Evolutionary conservation across 2,113 vertebrate genomes (phyloP).

Genomic region (Nipponia nippon): DNA sequence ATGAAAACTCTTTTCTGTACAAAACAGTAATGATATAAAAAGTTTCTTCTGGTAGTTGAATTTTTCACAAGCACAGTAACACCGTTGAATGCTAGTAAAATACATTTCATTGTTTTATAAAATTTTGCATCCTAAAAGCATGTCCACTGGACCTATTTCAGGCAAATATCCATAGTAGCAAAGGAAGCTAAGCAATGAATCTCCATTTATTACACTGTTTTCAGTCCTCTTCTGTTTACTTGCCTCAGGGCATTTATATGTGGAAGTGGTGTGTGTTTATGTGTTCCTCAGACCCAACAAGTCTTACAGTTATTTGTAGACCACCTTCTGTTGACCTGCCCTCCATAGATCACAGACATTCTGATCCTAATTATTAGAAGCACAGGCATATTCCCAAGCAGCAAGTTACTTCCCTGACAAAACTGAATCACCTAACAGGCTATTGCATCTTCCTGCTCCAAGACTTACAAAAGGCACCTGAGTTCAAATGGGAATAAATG

Average conservation of each 20-base stretch:
- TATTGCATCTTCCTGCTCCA: not conserved
- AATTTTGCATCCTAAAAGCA: not conserved
- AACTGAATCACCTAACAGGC: not conserved
- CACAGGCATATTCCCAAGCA: not conserved
- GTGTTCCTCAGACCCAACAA: not conserved
- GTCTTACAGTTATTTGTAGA: not conserved
- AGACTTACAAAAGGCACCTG: not conserved
- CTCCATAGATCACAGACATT: not conserved
- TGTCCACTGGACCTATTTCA: not conserved
- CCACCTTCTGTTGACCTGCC: not conserved
- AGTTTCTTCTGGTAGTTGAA: not conserved
- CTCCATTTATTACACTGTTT: not conserved
- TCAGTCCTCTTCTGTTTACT: not conserved
- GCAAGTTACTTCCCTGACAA: not conserved
- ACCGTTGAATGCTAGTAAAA: not conserved
- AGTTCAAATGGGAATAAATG: not conserved
- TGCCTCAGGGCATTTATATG: not conserved
- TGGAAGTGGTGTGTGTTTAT: not conserved
- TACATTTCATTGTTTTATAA: not conserved
- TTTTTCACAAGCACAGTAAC: not conserved
- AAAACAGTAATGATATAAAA: not conserved
- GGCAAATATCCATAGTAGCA: not conserved
- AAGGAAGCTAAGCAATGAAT: not conserved
- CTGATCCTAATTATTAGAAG: not conserved
- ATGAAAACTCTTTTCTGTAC: not conserved